Percentiles rank a stretch among this genome's conserved stretches.
These are phyloP conservation scores for Rhinogobius similis DNA, from an alignment of 2,113 vertebrate species.

Conservation along the genomic window DNA sequence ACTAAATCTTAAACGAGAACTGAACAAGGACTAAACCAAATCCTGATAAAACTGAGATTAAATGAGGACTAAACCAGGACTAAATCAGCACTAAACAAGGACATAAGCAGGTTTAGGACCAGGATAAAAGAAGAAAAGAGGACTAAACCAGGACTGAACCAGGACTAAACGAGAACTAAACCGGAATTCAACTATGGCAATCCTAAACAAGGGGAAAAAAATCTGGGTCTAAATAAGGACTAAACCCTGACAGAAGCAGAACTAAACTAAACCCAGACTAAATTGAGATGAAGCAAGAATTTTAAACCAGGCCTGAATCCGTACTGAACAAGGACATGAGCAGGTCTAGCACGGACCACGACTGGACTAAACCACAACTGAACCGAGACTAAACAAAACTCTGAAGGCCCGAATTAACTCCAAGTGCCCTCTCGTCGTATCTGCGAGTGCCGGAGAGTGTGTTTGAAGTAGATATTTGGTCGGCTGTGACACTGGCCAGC, in stretches of 20 bases:
- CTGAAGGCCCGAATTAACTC: neutral
- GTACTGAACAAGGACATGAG: constrained; percentile 12
- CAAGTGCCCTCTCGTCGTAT: constrained; percentile 1
- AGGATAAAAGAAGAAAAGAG: no score
- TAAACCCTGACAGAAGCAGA: constrained; percentile 21
- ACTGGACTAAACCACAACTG: constrained; percentile 15
- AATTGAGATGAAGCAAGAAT: constrained; percentile 4
- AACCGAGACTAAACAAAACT: neutral
- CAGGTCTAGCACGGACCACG: no score
- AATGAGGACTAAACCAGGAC: no score
- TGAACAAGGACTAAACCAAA: no score
- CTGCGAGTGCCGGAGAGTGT: constrained; percentile 12
- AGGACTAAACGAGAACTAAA: constrained; percentile 26
- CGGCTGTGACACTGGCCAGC: constrained; percentile 62
- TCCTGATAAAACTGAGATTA: no score
- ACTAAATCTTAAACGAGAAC: no score
- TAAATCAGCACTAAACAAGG: no score
- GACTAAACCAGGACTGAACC: constrained; percentile 29
- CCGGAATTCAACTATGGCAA: neutral
- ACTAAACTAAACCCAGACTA: neutral
- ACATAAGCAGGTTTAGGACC: no score
- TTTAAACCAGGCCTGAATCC: constrained; percentile 7
- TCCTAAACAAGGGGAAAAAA: neutral
- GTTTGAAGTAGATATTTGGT: constrained; percentile 38
- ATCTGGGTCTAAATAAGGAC: neutral